A percentile compares a stretch with the other conserved stretches of the same genome.
These are phyloP conservation scores for Drosophila crucigera DNA, from an alignment of 2,888 invertebrate genomes.

Conservation along the genomic window DNA sequence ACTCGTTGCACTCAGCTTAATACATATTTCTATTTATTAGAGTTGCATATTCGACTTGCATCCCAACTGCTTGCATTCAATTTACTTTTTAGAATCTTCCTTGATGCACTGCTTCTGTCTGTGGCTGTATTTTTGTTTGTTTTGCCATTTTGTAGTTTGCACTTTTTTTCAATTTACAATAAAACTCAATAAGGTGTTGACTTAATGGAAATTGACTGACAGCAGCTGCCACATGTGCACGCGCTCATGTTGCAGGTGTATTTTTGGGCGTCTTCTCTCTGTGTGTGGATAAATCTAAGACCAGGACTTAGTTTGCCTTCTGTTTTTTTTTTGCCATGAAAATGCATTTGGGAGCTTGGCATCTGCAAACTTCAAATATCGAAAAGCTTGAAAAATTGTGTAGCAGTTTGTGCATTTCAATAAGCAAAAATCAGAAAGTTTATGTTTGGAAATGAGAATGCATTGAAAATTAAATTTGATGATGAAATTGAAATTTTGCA, in stretches of 20 bases:
- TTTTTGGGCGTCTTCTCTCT: constrained; percentile 11
- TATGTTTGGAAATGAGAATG: background rate
- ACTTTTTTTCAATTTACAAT: constrained; percentile 77
- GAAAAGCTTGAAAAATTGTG: constrained; percentile 13
- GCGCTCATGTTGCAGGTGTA: constrained; percentile 16
- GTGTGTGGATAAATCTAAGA: constrained; percentile 53
- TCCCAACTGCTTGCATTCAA: constrained; percentile 34
- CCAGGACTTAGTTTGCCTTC: constrained; percentile 52
- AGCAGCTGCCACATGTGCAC: constrained; percentile 71
- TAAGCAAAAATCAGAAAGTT: background rate
- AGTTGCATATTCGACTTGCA: background rate
- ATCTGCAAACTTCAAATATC: constrained; percentile 27
- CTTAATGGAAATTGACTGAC: constrained; percentile 82
- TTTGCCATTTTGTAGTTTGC: constrained; percentile 60
- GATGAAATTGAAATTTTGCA: background rate
- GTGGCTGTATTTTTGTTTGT: constrained; percentile 8
- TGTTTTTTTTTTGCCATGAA: constrained; percentile 30
- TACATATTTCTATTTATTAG: background rate
- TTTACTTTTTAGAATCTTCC: constrained; percentile 47
- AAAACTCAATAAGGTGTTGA: constrained; percentile 82
- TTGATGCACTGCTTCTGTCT: constrained; percentile 33
- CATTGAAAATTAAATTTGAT: background rate
- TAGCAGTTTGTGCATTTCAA: background rate
- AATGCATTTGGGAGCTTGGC: constrained; percentile 40
- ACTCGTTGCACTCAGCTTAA: background rate